phyloP scores from a whole-genome alignment of 2,888 invertebrate species.

The Hoplodrina blanda region DNA sequence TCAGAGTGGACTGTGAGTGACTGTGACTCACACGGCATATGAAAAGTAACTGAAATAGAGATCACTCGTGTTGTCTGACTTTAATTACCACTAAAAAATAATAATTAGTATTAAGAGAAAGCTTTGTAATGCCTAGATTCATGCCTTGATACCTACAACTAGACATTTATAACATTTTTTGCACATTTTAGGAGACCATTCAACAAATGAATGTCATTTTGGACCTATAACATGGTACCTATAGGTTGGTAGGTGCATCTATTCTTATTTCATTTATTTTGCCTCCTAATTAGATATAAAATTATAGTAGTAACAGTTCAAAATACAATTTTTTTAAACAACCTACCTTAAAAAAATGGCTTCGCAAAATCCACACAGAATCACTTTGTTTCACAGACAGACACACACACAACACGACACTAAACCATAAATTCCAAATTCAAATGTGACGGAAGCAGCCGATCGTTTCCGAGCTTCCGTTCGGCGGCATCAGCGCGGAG shows the following conservation, averaged over 20 bases:
- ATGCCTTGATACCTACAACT: constrained; percentile 18
- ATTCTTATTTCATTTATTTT: neutral
- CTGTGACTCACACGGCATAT: constrained; percentile 14
- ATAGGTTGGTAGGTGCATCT: neutral
- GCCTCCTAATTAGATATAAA: neutral
- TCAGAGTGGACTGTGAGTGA: neutral
- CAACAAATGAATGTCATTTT: neutral
- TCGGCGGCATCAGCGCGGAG: constrained; percentile 67
- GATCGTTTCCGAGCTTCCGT: constrained; percentile 62
- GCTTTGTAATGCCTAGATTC: constrained; percentile 29
- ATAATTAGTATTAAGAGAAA: constrained; percentile 33
- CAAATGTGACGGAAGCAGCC: constrained; percentile 51
- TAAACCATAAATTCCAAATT: constrained; percentile 42
- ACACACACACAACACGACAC: constrained; percentile 54
- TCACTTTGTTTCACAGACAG: constrained; percentile 25
- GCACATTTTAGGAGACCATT: neutral
- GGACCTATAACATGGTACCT: neutral
- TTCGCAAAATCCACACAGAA: constrained; percentile 8
- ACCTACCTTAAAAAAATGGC: constrained; percentile 27
- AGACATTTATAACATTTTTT: constrained; percentile 1
- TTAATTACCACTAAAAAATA: constrained; percentile 29
- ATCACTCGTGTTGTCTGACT: neutral
- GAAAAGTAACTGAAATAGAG: neutral
- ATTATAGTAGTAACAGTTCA: no score
- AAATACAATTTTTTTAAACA: no score